Conservation (phyloP, 2,888 invertebrate species). For the Amblyjoppa proteus region DNA sequence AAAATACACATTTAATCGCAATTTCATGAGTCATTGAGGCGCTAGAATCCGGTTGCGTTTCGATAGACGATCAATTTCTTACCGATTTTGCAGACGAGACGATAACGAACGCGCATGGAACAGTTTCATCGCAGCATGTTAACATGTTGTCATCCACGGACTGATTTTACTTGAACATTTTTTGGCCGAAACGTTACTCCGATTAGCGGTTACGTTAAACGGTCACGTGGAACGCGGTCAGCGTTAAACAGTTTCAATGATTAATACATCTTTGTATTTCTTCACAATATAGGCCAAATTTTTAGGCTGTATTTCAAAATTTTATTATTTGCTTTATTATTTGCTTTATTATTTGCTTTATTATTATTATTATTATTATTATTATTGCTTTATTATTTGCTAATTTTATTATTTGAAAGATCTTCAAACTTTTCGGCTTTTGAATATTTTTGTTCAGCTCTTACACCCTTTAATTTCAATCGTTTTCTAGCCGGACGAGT, state of each 20-base stretch:
- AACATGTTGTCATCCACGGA: not conserved
- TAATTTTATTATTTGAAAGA: no score
- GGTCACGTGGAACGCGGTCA: no score
- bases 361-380: no score
- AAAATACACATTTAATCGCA: not conserved
- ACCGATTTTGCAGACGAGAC: not conserved
- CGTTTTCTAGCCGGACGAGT: constrained; percentile 61
- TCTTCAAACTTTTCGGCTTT: not conserved
- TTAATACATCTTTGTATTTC: not conserved
- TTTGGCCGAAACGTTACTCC: no score
- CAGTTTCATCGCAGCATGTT: not conserved
- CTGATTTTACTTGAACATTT: no score
- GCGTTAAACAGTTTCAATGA: no score
- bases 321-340: no score
- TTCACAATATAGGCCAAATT: not conserved
- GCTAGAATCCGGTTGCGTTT: not conserved
- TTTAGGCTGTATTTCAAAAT: not conserved
- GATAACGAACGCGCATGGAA: not conserved
- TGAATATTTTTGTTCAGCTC: not conserved
- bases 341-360: no score
- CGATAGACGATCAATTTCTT: not conserved
- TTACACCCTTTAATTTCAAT: not conserved
- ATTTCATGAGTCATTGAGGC: not conserved
- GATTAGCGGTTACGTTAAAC: no score
- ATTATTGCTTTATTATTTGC: no score